These are phyloP conservation scores for Ophiodon elongatus DNA, from an alignment of 2,113 vertebrate species.

Conservation along the genomic window DNA sequence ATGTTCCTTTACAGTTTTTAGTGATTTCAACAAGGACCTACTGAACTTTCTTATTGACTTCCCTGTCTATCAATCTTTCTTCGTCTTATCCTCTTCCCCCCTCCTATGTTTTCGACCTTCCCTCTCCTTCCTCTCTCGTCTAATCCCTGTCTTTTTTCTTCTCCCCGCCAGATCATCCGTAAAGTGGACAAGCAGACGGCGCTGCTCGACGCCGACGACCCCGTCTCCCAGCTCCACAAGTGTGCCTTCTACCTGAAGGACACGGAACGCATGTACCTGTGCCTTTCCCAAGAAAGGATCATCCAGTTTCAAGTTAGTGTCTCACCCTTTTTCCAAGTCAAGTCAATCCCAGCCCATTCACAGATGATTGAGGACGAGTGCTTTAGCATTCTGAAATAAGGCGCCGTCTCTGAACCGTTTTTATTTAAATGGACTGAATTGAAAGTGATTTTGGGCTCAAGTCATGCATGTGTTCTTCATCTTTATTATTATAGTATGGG, in stretches of 20 bases:
- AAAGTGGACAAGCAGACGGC: constrained; percentile 99
- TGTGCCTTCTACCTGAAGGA: constrained; percentile 99
- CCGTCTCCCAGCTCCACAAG: constrained; percentile 99
- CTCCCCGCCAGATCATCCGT: constrained; percentile 91
- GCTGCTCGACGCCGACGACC: constrained; percentile 97
- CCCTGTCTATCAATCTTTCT: background rate
- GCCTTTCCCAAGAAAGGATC: constrained; percentile 99
- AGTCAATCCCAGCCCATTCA: no score
- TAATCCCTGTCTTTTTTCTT: background rate
- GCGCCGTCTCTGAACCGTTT: background rate
- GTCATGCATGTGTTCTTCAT: background rate
- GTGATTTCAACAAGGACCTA: background rate
- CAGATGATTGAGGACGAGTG: constrained; percentile 14
- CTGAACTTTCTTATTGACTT: background rate
- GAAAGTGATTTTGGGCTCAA: background rate
- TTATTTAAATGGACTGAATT: background rate
- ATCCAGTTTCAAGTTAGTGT: constrained; percentile 97
- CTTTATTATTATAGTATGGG: background rate
- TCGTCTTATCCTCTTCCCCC: background rate
- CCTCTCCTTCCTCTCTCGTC: no score
- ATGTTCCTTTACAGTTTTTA: background rate
- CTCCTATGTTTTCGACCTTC: background rate
- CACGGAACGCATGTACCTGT: constrained; percentile 99
- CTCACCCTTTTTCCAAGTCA: background rate
- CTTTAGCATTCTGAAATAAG: background rate